phyloP scores from a whole-genome alignment of 1,140 invertebrate genomes.

The Euborellia annulipes region DNA sequence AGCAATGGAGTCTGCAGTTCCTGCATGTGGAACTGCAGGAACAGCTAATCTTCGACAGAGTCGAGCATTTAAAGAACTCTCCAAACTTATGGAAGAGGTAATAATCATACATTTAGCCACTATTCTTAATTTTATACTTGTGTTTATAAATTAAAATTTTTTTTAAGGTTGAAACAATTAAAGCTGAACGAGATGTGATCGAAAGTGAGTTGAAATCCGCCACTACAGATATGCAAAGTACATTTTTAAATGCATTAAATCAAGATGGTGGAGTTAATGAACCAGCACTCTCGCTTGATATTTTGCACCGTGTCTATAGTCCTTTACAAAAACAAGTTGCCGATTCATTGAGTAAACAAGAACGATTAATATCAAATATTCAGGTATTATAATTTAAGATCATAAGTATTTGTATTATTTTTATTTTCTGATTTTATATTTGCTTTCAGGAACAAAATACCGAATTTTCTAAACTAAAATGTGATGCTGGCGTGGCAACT shows the following conservation, averaged over 20 bases:
- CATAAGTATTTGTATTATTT: conserved; percentile 7
- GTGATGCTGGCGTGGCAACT: conserved; percentile 36
- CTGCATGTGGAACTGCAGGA: conserved; percentile 30
- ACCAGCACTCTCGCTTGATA: conserved; percentile 55
- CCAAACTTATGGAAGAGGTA: conserved; percentile 64
- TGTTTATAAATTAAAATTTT: background rate
- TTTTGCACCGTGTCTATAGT: conserved; percentile 61
- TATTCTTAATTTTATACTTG: background rate
- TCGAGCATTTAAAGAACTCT: conserved; percentile 47
- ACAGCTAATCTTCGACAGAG: conserved; percentile 35
- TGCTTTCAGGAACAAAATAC: conserved; percentile 44
- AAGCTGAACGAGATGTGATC: conserved; percentile 74
- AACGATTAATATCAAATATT: conserved; percentile 57
- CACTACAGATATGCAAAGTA: conserved; percentile 68
- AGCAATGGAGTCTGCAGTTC: conserved; percentile 45
- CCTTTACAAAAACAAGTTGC: conserved; percentile 65
- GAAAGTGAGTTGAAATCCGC: conserved; percentile 75
- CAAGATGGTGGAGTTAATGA: conserved; percentile 81
- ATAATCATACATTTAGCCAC: conserved; percentile 8
- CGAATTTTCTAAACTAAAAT: conserved; percentile 57
- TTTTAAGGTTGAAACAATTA: conserved; percentile 64
- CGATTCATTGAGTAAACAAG: conserved; percentile 64
- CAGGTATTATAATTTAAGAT: conserved; percentile 35
- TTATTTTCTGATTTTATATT: conserved; percentile 4
- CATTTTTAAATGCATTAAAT: conserved; percentile 62